Evolutionary conservation across 2,113 vertebrate species (phyloP).

Genomic region (Heteronetta atricapilla): DNA sequence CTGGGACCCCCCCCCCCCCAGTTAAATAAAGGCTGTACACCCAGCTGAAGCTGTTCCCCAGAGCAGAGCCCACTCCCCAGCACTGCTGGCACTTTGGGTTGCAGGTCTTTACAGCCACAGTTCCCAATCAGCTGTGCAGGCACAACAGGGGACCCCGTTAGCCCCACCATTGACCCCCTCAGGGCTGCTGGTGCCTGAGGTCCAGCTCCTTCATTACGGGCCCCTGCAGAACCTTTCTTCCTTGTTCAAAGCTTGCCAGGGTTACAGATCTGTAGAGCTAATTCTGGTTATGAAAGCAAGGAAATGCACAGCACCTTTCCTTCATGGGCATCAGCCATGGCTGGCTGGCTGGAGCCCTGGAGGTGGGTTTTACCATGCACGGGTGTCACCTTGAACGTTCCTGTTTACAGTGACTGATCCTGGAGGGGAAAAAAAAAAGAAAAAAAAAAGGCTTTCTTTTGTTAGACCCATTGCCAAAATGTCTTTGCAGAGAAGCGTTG

Average conservation of each 20-base stretch:
- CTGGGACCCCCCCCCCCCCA: not conserved
- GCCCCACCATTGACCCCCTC: not conserved
- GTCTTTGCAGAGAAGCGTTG: not conserved
- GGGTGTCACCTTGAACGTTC: not conserved
- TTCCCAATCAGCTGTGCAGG: not conserved
- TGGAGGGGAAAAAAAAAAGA: not conserved
- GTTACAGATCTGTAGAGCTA: not conserved
- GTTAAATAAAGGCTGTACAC: not conserved
- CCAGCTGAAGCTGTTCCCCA: not conserved
- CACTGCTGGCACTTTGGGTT: not conserved
- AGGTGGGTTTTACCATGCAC: not conserved
- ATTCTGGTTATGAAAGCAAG: not conserved
- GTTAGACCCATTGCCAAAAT: not conserved
- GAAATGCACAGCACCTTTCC: not conserved
- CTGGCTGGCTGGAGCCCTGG: not conserved
- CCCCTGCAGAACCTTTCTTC: not conserved
- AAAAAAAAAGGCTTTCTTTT: not conserved
- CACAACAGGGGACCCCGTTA: not conserved
- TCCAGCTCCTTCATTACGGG: not conserved
- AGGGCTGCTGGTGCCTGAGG: not conserved
- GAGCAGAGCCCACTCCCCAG: not conserved
- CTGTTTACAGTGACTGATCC: not conserved
- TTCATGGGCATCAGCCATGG: not conserved
- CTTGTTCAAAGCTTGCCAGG: not conserved
- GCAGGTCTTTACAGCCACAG: not conserved